Base-by-base conservation (phyloP, 2,797 vertebrate genomes). In the Anniella stebbinsi region DNA sequence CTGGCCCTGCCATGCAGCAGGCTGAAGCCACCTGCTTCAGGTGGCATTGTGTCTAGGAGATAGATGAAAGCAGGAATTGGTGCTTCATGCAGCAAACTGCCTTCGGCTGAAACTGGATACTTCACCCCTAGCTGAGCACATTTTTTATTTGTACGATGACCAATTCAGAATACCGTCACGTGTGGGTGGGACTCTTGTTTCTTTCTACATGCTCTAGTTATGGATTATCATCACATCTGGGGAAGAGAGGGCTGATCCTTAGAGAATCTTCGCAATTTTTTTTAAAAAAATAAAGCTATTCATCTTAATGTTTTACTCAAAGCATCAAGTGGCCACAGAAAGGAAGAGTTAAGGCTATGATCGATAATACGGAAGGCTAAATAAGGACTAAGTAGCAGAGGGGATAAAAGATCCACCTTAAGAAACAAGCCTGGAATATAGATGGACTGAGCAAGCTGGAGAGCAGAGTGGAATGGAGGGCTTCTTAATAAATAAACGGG, bases 271-370 rank as follows among this genome's bases (percentile, higher is more conserved):
- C 36, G 38, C 60, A 15, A 7, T 4, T 28, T 3, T 9, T 80
- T 87, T 92, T 92, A 92, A 80, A 23, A 4, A 21, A 67, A 57
- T 36, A 73, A 70, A 91, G 45, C 45, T 25, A 2, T 51, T 88
- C 30, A 72, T 36, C 82, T 86, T 63, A 38, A 48, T 11, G 2
- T 80, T 78, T 87, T 81, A 84, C 84, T 82, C 92, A 94, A 70
- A 91, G 80, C 70, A 92, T n/a, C 67, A n/a, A 87, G 33, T 45
- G n/a, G 91, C 83, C 87, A 54, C 89, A 93, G 87, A 13, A 76
- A 54, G 75, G 66, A 87, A 90, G 84, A 57, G 51, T 54, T 86
- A 0, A 76, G 88, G 36, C 60, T 92, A 28, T 23, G 70, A 85
- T 41, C 6, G 38, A 38, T 69, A 84, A 90, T 23, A 90, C 76